Base-by-base conservation (phyloP, 2,113 vertebrate genomes). In the Polypterus bichir region DNA sequence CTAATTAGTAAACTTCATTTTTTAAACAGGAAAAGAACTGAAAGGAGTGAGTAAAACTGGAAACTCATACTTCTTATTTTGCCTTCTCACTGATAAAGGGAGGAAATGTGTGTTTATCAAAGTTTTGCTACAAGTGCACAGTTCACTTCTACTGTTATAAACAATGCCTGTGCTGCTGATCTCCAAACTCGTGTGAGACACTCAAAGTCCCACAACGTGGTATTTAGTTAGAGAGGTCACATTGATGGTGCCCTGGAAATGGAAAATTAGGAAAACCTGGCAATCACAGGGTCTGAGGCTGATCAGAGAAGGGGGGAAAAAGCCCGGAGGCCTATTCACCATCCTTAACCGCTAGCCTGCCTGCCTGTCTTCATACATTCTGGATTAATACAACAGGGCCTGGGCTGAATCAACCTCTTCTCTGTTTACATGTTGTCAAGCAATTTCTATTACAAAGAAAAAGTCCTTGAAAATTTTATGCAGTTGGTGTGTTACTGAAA, bases 81-180 rank as follows among this genome's bases (percentile, higher is more conserved):
- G 83, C 77, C 83, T 78, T 83, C 80, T 82, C 75, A 72, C 79
- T 82, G 85, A 89, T 83, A 84, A 85, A 85, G 82, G 84, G 79
- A 91, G 89, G 89, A 91, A 91, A 86, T 84, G 81, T 88, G 84
- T 94, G 88, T 94, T 94, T 93, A 93, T 86, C 83, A 81, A 84
- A 82, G 76, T 83, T 57, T 49, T 74, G 80, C 82, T 79, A 74
- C 2, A 73, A 82, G 79, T 74, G 81, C 87, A 88, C 70, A 77
- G 88, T 88, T 90, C 86, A 89, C 73, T 79, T 78, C 75, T 74
- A 58, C 63, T 86, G 77, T 76, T 81, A 82, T 89, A 90, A 90
- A 90, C 84, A 81, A 78, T 81, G 53, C 75, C 75, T 77, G 73
- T 75, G 72, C 83, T 83, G 83, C 74, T 79, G 81, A 75, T 76